Evolutionary conservation across 2,113 vertebrate species (phyloP).

Genomic region (Pelecanoides urinatrix): DNA sequence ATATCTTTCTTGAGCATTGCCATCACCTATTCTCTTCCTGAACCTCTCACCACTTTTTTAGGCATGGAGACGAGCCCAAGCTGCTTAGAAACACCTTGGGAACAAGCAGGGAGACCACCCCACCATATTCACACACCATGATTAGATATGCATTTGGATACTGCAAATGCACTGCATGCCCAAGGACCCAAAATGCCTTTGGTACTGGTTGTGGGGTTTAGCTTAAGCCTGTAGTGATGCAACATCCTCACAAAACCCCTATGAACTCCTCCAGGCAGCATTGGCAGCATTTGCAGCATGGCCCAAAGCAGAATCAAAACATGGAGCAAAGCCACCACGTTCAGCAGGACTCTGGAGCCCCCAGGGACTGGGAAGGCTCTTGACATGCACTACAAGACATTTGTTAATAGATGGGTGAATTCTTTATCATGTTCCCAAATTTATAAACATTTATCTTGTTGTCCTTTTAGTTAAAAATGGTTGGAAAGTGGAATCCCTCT

Average conservation of each 20-base stretch:
- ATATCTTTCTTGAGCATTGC: background rate
- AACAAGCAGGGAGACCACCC: background rate
- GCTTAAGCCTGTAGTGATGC: background rate
- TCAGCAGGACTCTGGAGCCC: background rate
- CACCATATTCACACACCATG: background rate
- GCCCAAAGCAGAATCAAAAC: background rate
- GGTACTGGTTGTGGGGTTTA: background rate
- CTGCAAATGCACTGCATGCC: background rate
- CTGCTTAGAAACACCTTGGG: background rate
- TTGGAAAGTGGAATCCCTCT: background rate
- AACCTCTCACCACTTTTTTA: background rate
- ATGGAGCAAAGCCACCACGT: background rate
- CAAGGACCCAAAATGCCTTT: background rate
- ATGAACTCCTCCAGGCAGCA: background rate
- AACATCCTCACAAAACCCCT: background rate
- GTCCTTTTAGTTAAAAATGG: accelerated
- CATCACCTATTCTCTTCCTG: background rate
- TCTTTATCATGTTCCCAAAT: background rate
- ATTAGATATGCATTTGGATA: background rate
- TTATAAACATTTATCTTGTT: background rate
- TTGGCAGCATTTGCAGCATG: background rate
- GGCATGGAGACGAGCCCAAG: background rate
- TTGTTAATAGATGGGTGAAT: background rate
- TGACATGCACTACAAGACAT: background rate
- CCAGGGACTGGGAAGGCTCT: background rate